Evolutionary conservation across 2,113 vertebrate species (phyloP).

Genomic region (Dryoscopus gambensis): DNA sequence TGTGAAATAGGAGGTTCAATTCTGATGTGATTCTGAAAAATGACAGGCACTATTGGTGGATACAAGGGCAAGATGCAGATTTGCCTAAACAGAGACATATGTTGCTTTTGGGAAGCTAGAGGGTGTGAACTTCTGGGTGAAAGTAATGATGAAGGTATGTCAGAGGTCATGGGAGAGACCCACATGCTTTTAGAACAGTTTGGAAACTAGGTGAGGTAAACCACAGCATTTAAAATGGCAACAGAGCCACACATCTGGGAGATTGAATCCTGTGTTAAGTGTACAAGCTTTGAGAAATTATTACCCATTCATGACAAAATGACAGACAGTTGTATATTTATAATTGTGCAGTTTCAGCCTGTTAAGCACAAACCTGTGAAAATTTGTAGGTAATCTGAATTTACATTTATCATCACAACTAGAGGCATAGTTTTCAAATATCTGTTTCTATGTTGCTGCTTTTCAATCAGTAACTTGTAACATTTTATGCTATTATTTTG

Average conservation of each 20-base stretch:
- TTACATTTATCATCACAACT: neutral
- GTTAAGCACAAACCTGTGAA: neutral
- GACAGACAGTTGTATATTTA: neutral
- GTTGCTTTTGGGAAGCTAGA: neutral
- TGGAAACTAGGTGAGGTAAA: neutral
- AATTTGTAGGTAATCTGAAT: neutral
- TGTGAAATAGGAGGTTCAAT: neutral
- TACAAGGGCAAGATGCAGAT: neutral
- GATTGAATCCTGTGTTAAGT: neutral
- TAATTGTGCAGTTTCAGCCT: neutral
- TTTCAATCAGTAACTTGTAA: neutral
- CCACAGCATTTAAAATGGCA: neutral
- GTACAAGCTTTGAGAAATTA: neutral
- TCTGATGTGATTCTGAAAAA: neutral
- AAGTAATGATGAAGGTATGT: neutral
- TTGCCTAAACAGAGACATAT: neutral
- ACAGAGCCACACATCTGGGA: neutral
- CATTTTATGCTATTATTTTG: neutral
- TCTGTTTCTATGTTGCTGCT: neutral
- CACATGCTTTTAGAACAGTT: neutral
- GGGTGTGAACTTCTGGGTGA: neutral
- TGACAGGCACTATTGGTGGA: neutral
- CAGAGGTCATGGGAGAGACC: neutral
- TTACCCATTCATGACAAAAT: neutral
- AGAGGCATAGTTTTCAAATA: neutral